Conservation (phyloP, 1,140 invertebrate species). For the Gonatopus flavifemur region DNA sequence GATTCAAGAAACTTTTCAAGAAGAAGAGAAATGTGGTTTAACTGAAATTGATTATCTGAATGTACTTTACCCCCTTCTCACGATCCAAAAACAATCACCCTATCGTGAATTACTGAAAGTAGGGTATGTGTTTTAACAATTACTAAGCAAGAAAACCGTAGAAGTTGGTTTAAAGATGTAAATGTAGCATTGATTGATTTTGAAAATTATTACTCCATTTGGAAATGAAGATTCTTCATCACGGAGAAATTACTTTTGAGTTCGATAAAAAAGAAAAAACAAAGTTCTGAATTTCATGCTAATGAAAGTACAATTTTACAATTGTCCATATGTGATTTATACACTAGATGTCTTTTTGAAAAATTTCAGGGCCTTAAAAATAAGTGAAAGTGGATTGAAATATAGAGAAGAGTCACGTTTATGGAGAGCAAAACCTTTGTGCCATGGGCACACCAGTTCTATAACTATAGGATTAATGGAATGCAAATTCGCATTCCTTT, state of each 20-base stretch:
- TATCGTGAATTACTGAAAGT: conserved; percentile 66
- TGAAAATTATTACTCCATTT: too few relatives aligned
- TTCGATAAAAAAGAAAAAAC: too few relatives aligned
- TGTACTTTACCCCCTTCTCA: conserved; percentile 62
- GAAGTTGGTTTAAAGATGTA: too few relatives aligned
- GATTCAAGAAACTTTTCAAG: conserved; percentile 65
- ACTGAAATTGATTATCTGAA: conserved; percentile 65
- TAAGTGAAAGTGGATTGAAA: conserved; percentile 65
- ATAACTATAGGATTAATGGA: conserved; percentile 64
- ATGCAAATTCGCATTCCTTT: conserved; percentile 53
- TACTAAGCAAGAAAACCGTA: too few relatives aligned
- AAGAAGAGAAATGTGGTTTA: conserved; percentile 69
- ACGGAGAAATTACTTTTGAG: too few relatives aligned
- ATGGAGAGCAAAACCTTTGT: conserved; percentile 64
- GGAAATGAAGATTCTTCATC: too few relatives aligned
- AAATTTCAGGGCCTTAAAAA: conserved; percentile 57
- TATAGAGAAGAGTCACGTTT: conserved; percentile 58
- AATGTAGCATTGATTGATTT: too few relatives aligned
- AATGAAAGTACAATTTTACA: too few relatives aligned
- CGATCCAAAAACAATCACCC: conserved; percentile 62
- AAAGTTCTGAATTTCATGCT: too few relatives aligned
- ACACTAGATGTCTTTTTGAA: background rate
- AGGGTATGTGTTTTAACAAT: too few relatives aligned
- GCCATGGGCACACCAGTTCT: conserved; percentile 57
- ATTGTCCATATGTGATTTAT: too few relatives aligned